Base-by-base conservation (phyloP, 2,113 vertebrate species). In the Conger conger region DNA sequence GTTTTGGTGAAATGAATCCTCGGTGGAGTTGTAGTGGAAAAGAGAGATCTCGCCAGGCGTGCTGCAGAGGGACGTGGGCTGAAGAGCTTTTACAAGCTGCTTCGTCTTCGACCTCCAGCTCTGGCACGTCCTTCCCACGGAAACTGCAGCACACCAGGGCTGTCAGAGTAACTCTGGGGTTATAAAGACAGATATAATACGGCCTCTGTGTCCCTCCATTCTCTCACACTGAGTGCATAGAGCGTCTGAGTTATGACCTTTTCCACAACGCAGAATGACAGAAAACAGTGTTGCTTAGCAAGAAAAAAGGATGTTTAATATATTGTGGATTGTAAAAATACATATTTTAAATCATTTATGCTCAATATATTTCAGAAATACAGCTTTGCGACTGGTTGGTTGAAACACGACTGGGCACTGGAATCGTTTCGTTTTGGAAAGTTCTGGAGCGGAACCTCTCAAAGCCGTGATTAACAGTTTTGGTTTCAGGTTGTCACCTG, bases 1-100 rank as follows among this genome's bases (percentile, higher is more conserved):
- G 86, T 86, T 82, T n/a, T 91, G 84, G 86, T 93, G 86, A 88
- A 90, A 93, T 94, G 94, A 93, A 95, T 92, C 89, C 91, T 87
- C 86, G 73, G n/a, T 45, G 42, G 79, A 45, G 79, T 57, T 81
- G 89, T 83, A 84, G 82, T 85, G 88, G 83, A 87, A 80, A 83
- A 82, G 88, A 89, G 86, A 86, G 79, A 89, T 88, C 84, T 60
- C 85, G 84, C 82, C 76, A 88, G 87, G 83, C 83, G 87, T 90
- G 88, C 87, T 63, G 57, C 8, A 63, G 18, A 88, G 88, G 82
- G 77, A 86, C 80, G 81, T 87, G 88, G 90, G 91, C 83, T 84
- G 17, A 9, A 84, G 83, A 89, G 83, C 89, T 88, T 91, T 93
- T 87, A 88, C 86, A 90, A 91, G 90, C 88, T 85, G 88, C 37